Conservation (phyloP, 2,888 invertebrate genomes). For the Galerucella nymphaeae region DNA sequence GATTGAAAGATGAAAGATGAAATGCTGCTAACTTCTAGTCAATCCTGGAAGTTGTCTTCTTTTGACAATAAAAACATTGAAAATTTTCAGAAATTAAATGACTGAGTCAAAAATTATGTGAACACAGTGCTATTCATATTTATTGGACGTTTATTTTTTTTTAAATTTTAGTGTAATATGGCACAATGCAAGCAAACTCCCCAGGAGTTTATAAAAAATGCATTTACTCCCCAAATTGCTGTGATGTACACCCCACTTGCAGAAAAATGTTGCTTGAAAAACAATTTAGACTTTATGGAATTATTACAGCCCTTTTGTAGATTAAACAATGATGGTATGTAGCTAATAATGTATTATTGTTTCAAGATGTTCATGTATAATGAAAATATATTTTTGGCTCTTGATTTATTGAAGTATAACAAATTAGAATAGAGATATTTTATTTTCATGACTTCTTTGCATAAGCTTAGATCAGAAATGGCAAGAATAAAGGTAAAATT, state of each 20-base stretch:
- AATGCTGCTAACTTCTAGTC: not conserved
- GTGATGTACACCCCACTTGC: slow-evolving; percentile 86
- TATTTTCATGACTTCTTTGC: not conserved
- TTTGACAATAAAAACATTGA: slow-evolving; percentile 15
- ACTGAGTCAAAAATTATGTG: slow-evolving; percentile 1
- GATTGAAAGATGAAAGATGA: not conserved
- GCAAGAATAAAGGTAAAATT: too few relatives aligned
- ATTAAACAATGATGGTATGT: slow-evolving; percentile 77
- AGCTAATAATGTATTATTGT: not conserved
- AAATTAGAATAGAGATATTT: not conserved
- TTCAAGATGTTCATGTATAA: not conserved
- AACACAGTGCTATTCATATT: not conserved
- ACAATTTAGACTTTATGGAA: slow-evolving; percentile 91
- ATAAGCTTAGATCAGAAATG: too few relatives aligned
- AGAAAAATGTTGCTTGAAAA: slow-evolving; percentile 86
- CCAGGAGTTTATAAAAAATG: slow-evolving; percentile 88
- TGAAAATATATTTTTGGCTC: not conserved
- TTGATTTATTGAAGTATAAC: not conserved
- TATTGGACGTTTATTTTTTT: not conserved
- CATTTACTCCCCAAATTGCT: slow-evolving; percentile 91
- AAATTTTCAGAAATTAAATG: not conserved
- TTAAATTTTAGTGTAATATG: slow-evolving; percentile 59
- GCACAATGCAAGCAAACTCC: slow-evolving; percentile 75
- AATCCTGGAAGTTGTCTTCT: not conserved
- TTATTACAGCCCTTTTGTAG: slow-evolving; percentile 90